phyloP scores from a whole-genome alignment of 2,113 vertebrate species.

The Polypterus bichir region DNA sequence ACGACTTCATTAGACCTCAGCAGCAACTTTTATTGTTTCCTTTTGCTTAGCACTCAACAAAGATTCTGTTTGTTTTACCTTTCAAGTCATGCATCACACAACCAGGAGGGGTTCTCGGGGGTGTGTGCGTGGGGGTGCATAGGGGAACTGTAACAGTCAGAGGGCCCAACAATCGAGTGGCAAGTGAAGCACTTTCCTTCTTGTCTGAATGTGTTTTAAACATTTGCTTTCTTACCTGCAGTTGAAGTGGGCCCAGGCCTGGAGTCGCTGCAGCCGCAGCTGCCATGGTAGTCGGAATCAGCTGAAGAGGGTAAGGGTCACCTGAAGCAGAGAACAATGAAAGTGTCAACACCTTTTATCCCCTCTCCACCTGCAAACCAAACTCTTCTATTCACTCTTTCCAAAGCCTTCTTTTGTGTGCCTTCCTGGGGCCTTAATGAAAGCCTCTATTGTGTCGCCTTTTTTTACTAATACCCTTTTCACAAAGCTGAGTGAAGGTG shows the following conservation, averaged over 20 bases:
- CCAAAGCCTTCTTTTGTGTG: constrained; percentile 76
- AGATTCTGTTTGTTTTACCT: too few species aligned
- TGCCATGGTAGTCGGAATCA: constrained; percentile 97
- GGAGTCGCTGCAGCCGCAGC: constrained; percentile 86
- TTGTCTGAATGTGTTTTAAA: neutral
- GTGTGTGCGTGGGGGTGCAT: neutral
- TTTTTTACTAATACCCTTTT: constrained; percentile 72
- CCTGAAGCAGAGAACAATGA: constrained; percentile 68
- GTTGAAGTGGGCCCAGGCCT: constrained; percentile 83
- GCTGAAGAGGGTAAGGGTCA: constrained; percentile 96
- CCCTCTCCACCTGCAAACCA: constrained; percentile 69
- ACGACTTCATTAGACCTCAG: neutral
- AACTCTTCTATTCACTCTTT: constrained; percentile 59
- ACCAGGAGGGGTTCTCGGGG: neutral
- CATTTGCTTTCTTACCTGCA: constrained; percentile 73
- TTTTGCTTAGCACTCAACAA: too few species aligned
- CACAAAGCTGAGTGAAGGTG: constrained; percentile 65
- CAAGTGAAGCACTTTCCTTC: too few species aligned
- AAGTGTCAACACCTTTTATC: constrained; percentile 63
- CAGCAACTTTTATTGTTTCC: neutral
- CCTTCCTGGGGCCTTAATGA: constrained; percentile 70
- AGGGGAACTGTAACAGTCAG: neutral
- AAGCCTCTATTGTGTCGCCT: constrained; percentile 84
- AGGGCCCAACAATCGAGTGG: too few species aligned
- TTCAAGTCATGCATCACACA: too few species aligned